Conservation (phyloP, 2,888 invertebrate genomes). For the Eupithecia subumbrata region DNA sequence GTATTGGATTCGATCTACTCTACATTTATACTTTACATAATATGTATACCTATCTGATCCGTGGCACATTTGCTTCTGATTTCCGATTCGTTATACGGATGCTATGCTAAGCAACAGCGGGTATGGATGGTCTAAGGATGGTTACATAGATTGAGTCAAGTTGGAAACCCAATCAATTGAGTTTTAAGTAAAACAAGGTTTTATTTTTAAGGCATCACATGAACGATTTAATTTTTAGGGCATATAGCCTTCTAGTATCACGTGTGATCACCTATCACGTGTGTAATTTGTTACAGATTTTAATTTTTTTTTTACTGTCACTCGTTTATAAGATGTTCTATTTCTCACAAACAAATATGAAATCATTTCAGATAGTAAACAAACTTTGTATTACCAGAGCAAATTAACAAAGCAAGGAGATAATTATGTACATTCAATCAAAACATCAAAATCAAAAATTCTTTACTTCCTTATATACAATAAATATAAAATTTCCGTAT, state of each 20-base stretch:
- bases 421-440: not conserved
- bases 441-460: too few species aligned
- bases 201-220: not conserved
- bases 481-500: too few species aligned
- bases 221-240: not conserved
- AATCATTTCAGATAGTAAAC: not conserved
- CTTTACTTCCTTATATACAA: too few species aligned
- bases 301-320: too few species aligned
- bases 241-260: not conserved
- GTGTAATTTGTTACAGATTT: not conserved
- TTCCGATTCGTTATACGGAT: not conserved
- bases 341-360: not conserved
- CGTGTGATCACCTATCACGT: not conserved
- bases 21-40: too few species aligned
- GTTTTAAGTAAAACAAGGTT: not conserved
- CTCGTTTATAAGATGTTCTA: not conserved
- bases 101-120: not conserved
- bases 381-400: not conserved
- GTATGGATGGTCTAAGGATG: not conserved
- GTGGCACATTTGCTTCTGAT: not conserved
- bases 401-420: not conserved
- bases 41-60: not conserved
- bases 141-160: not conserved
- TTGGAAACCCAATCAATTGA: not conserved
- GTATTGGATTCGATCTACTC: slow-evolving; percentile 12